phyloP scores from a whole-genome alignment of 2,888 invertebrate genomes.

The Macrophya alboannulata region DNA sequence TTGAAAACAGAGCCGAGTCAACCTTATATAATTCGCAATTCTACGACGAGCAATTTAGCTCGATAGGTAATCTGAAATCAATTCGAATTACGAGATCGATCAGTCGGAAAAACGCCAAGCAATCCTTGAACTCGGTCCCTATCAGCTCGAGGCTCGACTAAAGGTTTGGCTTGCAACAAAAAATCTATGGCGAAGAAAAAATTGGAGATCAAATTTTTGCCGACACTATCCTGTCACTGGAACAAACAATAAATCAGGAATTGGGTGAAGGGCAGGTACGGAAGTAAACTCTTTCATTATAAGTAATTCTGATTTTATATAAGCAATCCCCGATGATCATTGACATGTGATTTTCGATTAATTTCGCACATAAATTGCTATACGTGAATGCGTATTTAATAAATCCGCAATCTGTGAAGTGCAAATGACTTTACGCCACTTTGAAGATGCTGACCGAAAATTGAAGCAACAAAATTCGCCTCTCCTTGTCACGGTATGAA shows the following conservation, averaged over 20 bases:
- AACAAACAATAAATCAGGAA: not conserved
- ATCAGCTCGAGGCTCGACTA: not conserved
- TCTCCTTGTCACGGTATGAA: constrained; percentile 16
- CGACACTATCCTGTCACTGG: not conserved
- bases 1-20: constrained; percentile 30
- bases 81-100: constrained; percentile 36
- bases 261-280: not conserved
- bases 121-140: constrained; percentile 14
- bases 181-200: not conserved
- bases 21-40: constrained; percentile 28
- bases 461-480: constrained; percentile 12
- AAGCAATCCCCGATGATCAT: not conserved
- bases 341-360: not conserved
- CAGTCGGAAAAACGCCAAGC: not conserved
- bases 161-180: constrained; percentile 6
- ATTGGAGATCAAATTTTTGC: not conserved
- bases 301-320: not conserved
- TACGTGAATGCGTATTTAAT: not conserved
- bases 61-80: constrained; percentile 39
- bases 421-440: constrained; percentile 3
- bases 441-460: constrained; percentile 17
- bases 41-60: constrained; percentile 28
- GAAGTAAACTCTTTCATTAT: not conserved
- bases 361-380: not conserved
- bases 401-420: constrained; percentile 10